Evolutionary conservation across 35 echinoderm and acorn worm genomes (phyloP).

Genomic region (Diadema setosum): DNA sequence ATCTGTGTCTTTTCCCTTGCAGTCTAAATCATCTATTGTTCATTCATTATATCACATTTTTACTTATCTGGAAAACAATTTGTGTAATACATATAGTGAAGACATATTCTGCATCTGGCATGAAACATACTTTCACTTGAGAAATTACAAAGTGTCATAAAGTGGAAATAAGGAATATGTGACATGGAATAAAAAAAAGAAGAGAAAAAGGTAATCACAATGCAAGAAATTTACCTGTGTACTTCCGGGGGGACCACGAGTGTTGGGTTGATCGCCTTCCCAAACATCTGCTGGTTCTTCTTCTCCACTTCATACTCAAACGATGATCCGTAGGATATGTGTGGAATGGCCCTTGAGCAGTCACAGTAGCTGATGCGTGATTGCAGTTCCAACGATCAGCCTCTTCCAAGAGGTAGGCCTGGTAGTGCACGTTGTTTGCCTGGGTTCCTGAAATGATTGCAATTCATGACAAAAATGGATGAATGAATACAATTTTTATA

Average conservation of each 20-base stretch:
- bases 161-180: too few relatives aligned
- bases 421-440: constrained; percentile 13
- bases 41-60: too few relatives aligned
- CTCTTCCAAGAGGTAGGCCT: constrained; percentile 41
- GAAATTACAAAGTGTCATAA: too few relatives aligned
- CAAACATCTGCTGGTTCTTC: neutral
- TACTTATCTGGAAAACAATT: too few relatives aligned
- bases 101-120: too few relatives aligned
- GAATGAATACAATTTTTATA: neutral
- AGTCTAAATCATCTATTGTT: too few relatives aligned
- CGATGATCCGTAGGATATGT: neutral
- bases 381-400: constrained; percentile 16
- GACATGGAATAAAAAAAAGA: neutral
- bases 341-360: neutral
- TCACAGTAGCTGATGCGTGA: neutral
- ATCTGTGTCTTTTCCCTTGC: too few relatives aligned
- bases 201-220: neutral
- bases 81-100: too few relatives aligned
- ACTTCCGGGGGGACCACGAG: neutral
- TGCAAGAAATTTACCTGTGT: neutral
- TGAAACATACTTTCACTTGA: too few relatives aligned
- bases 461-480: neutral
- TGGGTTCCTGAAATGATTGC: constrained; percentile 17
- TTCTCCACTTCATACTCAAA: neutral
- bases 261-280: neutral